phyloP scores from a whole-genome alignment of 2,113 vertebrate species.

The Coregonus clupeaformis region DNA sequence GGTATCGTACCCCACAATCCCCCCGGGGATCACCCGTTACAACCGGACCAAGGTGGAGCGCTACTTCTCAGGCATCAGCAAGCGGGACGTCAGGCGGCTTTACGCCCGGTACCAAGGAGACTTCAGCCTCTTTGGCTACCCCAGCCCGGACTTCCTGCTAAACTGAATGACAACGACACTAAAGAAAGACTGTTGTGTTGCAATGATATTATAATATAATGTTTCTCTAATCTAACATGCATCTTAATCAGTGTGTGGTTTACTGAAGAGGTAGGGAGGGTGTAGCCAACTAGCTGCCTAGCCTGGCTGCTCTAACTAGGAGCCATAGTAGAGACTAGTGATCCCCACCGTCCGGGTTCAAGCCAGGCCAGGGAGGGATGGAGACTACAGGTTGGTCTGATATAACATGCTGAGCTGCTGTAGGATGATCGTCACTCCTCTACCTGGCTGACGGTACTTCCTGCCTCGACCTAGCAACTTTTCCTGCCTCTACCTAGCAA shows the following conservation, averaged over 20 bases:
- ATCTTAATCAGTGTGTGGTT: conserved; percentile 11
- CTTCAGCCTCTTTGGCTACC: conserved; percentile 93
- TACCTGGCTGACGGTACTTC: too few species aligned
- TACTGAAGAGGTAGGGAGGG: conserved; percentile 7
- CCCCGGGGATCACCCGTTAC: conserved; percentile 90
- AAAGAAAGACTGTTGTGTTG: neutral
- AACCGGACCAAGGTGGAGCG: conserved; percentile 91
- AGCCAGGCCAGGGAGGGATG: too few species aligned
- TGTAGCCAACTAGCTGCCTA: neutral
- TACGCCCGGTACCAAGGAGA: conserved; percentile 88
- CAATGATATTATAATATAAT: neutral
- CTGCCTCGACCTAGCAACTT: too few species aligned
- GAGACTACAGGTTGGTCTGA: too few species aligned
- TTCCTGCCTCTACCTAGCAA: too few species aligned
- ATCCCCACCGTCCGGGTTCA: too few species aligned
- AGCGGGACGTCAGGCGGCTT: conserved; percentile 86
- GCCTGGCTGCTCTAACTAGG: too few species aligned
- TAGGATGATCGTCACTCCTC: too few species aligned
- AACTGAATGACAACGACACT: conserved; percentile 63
- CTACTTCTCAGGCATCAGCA: conserved; percentile 90
- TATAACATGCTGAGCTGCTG: too few species aligned
- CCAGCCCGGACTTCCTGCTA: conserved; percentile 87
- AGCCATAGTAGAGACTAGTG: too few species aligned
- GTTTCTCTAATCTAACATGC: conserved; percentile 1
- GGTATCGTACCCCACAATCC: conserved; percentile 91